Conservation (phyloP, 2,888 invertebrate species). For the Syrphus vitripennis region DNA sequence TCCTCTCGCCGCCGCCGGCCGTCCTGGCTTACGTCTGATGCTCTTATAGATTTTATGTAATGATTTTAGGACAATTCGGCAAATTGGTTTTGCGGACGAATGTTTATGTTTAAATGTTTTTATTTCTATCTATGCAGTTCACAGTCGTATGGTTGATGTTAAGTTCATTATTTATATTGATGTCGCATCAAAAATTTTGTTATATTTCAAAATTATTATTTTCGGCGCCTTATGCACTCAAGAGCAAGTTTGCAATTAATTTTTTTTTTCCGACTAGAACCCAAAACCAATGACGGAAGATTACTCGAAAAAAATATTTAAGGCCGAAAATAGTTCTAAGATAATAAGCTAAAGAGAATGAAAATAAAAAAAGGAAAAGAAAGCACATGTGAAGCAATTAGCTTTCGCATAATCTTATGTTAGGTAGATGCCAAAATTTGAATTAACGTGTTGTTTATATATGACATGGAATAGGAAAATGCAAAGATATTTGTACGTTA, state of each 20-base stretch:
- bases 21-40: background rate
- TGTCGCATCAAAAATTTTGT: background rate
- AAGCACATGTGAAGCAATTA: background rate
- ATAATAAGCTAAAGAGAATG: background rate
- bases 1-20: background rate
- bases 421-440: background rate
- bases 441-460: background rate
- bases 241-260: constrained; percentile 49
- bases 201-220: constrained; percentile 13
- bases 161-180: background rate
- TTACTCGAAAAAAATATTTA: constrained; percentile 19
- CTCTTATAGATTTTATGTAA: background rate
- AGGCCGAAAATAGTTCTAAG: constrained; percentile 25
- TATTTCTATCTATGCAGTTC: background rate
- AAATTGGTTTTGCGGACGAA: background rate
- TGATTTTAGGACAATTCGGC: background rate
- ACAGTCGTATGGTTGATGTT: background rate
- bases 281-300: background rate
- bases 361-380: background rate
- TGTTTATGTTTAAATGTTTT: background rate
- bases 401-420: background rate
- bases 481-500: background rate
- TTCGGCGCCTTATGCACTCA: constrained; percentile 29
- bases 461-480: background rate
- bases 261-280: background rate